Conservation (phyloP, 2,113 vertebrate species). For the Sinocyclocheilus maitianheensis region DNA sequence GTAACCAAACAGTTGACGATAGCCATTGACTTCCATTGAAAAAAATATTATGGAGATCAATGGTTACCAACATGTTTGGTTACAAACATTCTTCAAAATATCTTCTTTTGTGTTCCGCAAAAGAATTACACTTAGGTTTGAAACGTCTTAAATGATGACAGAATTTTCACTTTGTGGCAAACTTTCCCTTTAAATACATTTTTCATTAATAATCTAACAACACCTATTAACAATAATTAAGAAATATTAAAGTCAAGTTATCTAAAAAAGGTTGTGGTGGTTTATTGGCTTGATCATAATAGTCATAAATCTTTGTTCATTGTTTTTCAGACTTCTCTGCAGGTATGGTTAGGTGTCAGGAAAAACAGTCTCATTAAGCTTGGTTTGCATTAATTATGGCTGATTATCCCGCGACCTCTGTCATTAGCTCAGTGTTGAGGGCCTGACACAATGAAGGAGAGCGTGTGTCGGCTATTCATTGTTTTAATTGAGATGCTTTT, state of each 20-base stretch:
- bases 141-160: not conserved
- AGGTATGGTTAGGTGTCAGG: conserved; percentile 29
- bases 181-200: not conserved
- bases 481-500: conserved; percentile 69
- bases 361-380: conserved; percentile 48
- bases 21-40: not conserved
- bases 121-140: not conserved
- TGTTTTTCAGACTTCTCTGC: conserved; percentile 16
- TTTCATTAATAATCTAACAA: not conserved
- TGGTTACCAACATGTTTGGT: not conserved
- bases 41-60: not conserved
- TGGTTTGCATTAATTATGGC: conserved; percentile 40
- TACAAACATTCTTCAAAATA: not conserved
- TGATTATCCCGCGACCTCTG: conserved; percentile 52
- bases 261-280: not conserved
- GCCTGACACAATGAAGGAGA: conserved; percentile 47
- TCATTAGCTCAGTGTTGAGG: conserved; percentile 46
- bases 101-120: not conserved
- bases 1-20: not conserved
- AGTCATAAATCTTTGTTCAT: conserved; percentile 8
- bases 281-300: not conserved
- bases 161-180: not conserved
- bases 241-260: not conserved
- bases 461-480: conserved; percentile 52
- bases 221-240: not conserved